phyloP scores from a whole-genome alignment of 2,797 vertebrate species.

The Podargus strigoides region DNA sequence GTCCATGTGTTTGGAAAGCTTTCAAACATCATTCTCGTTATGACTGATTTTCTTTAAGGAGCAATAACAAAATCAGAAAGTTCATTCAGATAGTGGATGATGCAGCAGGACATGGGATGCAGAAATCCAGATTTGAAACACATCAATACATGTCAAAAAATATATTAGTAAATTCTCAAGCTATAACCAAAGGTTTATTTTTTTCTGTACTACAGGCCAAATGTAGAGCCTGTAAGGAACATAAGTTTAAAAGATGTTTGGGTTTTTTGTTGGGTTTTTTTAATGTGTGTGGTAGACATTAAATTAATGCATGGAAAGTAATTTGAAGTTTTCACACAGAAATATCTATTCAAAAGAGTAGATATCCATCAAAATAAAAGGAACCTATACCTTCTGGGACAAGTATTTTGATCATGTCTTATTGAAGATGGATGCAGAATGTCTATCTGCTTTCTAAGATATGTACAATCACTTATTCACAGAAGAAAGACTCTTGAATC shows the following conservation, averaged over 20 bases:
- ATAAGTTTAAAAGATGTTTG: neutral
- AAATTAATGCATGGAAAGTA: neutral
- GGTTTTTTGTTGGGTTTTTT: fast-evolving
- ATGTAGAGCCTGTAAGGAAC: neutral
- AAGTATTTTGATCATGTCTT: neutral
- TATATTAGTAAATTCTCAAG: neutral
- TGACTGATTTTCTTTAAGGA: neutral
- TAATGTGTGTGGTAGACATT: neutral
- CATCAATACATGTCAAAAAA: neutral
- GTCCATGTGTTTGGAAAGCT: neutral
- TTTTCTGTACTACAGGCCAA: neutral
- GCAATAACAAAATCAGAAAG: neutral
- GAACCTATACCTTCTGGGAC: neutral
- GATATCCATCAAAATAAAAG: neutral
- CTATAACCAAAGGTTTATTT: neutral
- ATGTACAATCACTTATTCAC: neutral
- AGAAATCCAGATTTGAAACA: neutral
- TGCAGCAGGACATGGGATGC: neutral
- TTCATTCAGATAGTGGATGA: neutral
- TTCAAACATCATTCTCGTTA: neutral
- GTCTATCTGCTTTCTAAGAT: neutral
- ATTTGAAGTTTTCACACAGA: neutral
- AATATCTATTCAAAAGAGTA: neutral
- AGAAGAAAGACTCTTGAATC: neutral
- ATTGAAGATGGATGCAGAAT: neutral